Base-by-base conservation (phyloP, 2,113 vertebrate species). In the Trochalopteron elliotii region DNA sequence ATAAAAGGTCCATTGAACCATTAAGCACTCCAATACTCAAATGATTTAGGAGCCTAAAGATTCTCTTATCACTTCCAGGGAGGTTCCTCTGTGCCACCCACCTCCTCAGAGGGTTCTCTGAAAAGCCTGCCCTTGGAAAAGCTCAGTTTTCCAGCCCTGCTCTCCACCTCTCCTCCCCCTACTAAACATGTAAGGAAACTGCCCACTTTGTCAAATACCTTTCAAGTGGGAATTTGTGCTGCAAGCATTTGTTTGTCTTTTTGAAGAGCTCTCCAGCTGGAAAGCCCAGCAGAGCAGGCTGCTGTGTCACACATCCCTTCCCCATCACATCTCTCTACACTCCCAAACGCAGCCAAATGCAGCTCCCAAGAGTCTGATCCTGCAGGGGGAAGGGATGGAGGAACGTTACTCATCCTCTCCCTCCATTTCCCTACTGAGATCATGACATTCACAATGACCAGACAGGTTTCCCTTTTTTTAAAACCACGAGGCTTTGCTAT, bases 241-340 rank as follows among this genome's bases (percentile, higher is more conserved):
- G 53, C n/a, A 91, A 87, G 72, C 61, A 74, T 31, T 67, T 80
- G n/a, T 72, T 80, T 71, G 65, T 49, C 74, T 71, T 89, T 87
- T 27, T 10, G 10, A 85, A 82, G 60, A 49, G 57, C 53, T 86
- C 79, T 86, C 86, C 63, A 83, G 40, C 25, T 61, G 28, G 45
- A 52, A 76, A 94, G 82, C 28, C 57, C 57, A 63, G 42, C 39
- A 23, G 59, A 69, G 44, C 5, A 71, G 37, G 35, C 40, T 76
- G 30, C 4, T 50, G 30, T 33, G 23, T 35, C 4, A 0, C 25
- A 67, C 28, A 50, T 1, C 3, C n/a, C n/a, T n/a, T 25, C 33
- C 24, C 20, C 67, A 64, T 20, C 52, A 33, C 18, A 30, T 15
- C 61, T 72, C 56, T 45, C 37, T 14, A 12, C 10, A 28, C 28